Conservation (phyloP, 2,888 invertebrate species). For the Cephalotes varians region DNA sequence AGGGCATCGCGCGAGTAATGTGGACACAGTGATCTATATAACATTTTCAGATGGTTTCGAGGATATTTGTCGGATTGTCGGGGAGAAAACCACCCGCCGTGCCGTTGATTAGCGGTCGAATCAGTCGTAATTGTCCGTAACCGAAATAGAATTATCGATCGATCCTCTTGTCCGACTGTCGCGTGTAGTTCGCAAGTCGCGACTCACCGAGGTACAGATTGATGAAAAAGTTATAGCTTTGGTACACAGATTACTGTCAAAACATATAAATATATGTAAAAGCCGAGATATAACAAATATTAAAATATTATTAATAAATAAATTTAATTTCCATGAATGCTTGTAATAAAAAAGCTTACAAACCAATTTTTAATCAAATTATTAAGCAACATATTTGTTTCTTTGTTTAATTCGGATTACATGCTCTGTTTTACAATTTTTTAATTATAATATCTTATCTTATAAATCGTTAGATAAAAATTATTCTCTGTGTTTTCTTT, state of each 20-base stretch:
- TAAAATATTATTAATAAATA: background rate
- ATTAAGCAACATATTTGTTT: background rate
- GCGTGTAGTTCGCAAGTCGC: conserved; percentile 64
- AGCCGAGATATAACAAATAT: background rate
- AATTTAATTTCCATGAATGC: background rate
- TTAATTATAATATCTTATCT: background rate
- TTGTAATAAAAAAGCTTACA: background rate
- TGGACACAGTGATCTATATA: conserved; percentile 45
- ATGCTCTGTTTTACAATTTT: background rate
- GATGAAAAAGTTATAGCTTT: conserved; percentile 67
- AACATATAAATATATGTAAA: background rate
- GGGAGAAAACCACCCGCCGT: conserved; percentile 66
- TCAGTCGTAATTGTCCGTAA: conserved; percentile 80
- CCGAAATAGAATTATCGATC: conserved; percentile 81
- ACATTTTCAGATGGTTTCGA: conserved; percentile 70
- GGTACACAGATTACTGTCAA: background rate
- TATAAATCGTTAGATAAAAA: too few species aligned
- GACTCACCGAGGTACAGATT: conserved; percentile 53
- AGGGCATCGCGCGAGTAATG: conserved; percentile 28
- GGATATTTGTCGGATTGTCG: conserved; percentile 73
- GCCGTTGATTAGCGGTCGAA: conserved; percentile 82
- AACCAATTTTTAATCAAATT: background rate
- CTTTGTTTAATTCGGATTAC: background rate
- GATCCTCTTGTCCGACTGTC: conserved; percentile 60
- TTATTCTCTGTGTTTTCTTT: background rate